Conservation (phyloP, 1,140 invertebrate genomes). For the Euschistus heros region DNA sequence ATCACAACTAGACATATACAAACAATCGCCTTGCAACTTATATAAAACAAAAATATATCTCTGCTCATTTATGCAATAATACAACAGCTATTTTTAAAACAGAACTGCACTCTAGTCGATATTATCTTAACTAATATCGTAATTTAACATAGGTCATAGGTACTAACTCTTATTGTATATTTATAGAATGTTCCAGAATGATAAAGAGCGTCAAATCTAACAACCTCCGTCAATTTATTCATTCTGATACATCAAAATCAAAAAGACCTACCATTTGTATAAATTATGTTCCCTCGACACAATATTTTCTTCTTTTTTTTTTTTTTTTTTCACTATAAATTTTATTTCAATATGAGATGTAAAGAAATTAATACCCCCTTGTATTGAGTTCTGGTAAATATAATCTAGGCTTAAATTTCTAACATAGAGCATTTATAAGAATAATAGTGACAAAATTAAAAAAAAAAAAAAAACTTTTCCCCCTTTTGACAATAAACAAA, state of each 20-base stretch:
- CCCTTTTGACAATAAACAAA: neutral
- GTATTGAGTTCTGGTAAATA: slow-evolving; percentile 11
- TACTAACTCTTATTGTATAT: slow-evolving; percentile 19
- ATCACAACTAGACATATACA: slow-evolving; percentile 27
- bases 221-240: neutral
- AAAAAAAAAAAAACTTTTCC: neutral
- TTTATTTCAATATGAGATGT: slow-evolving; percentile 13
- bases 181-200: slow-evolving; percentile 18
- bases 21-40: slow-evolving; percentile 25
- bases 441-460: neutral
- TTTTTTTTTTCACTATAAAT: slow-evolving; percentile 10
- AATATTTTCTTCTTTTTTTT: neutral
- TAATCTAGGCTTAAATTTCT: slow-evolving; percentile 7
- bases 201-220: neutral
- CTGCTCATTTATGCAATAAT: slow-evolving; percentile 24
- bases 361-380: slow-evolving; percentile 20
- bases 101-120: slow-evolving; percentile 21
- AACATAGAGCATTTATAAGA: neutral
- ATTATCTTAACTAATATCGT: slow-evolving; percentile 16
- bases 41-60: slow-evolving; percentile 27
- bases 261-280: slow-evolving; percentile 6
- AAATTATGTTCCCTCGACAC: slow-evolving; percentile 16
- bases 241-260: slow-evolving; percentile 17
- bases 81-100: slow-evolving; percentile 25
- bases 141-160: slow-evolving; percentile 17